Evolutionary conservation across 2,113 vertebrate genomes (phyloP).

Genomic region (Urocitellus parryii): DNA sequence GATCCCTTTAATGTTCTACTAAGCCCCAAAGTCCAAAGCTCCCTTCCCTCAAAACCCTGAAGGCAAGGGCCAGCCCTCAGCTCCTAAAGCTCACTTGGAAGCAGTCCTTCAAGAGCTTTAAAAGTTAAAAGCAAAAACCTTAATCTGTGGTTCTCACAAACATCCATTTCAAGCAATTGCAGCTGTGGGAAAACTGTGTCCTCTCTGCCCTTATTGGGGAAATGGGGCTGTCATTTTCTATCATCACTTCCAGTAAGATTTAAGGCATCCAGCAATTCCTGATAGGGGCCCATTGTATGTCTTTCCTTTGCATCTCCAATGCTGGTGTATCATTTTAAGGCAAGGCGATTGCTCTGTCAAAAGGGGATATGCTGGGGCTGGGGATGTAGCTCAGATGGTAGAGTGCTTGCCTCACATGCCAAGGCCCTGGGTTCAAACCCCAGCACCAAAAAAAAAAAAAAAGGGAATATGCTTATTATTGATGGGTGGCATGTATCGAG

Average conservation of each 20-base stretch:
- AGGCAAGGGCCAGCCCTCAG: slow-evolving; percentile 51
- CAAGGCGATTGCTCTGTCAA: background rate
- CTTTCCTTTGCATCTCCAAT: background rate
- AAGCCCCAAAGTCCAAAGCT: slow-evolving; percentile 50
- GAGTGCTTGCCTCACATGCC: too few relatives aligned
- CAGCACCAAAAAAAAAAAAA: too few relatives aligned
- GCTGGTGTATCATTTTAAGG: background rate
- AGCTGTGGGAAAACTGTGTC: background rate
- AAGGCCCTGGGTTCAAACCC: too few relatives aligned
- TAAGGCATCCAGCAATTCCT: background rate
- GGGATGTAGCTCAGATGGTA: too few relatives aligned
- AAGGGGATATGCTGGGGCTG: background rate
- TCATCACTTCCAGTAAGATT: background rate
- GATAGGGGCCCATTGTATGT: background rate
- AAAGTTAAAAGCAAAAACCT: slow-evolving; percentile 70
- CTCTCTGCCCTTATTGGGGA: slow-evolving; percentile 10
- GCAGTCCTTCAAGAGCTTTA: slow-evolving; percentile 61
- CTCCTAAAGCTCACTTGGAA: slow-evolving; percentile 50
- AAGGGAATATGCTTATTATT: background rate
- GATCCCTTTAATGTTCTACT: slow-evolving; percentile 64
- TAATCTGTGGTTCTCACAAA: slow-evolving; percentile 48
- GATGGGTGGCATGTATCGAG: background rate
- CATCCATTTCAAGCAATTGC: background rate
- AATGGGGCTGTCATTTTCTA: background rate
- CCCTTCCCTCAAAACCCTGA: slow-evolving; percentile 19